Evolutionary conservation across 23 tunicate genomes (phyloP).

Genomic region (Ciona savignyi): DNA sequence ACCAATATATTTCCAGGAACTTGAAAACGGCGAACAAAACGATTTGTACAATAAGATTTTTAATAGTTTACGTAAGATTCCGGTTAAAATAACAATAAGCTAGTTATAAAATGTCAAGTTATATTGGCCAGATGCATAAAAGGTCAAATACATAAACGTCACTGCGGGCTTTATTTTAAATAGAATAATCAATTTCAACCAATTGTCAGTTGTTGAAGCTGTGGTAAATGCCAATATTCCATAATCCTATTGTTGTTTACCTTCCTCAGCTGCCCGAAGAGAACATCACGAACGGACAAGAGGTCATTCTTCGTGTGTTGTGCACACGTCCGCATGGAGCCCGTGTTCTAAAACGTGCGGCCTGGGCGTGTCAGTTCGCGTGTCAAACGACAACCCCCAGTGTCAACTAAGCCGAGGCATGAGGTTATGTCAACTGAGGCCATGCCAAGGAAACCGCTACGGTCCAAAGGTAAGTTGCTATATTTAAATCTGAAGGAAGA

Average conservation of each 20-base stretch:
- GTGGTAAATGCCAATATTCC: not conserved
- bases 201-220: not conserved
- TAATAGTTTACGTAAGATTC: no score
- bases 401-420: constrained; percentile 38
- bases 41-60: no score
- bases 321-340: constrained; percentile 54
- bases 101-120: no score
- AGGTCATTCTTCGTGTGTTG: not conserved
- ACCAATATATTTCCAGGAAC: no score
- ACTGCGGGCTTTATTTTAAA: no score
- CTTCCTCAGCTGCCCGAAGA: constrained; percentile 7
- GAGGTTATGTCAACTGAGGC: constrained; percentile 49
- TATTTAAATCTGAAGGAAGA: not conserved
- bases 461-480: constrained; percentile 50
- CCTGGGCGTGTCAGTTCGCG: constrained; percentile 54
- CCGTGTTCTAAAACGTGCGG: constrained; percentile 78
- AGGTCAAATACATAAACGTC: no score
- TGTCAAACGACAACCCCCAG: constrained; percentile 40
- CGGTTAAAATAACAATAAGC: no score
- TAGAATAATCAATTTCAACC: no score
- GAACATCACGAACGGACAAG: constrained; percentile 6
- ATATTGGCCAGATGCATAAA: no score
- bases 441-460: constrained; percentile 38
- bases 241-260: not conserved
- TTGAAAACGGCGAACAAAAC: no score